Evolutionary conservation across 2,797 vertebrate species (phyloP), one percentile per base, ranked within the genome.

Genomic region (Poeciliopsis infans): DNA sequence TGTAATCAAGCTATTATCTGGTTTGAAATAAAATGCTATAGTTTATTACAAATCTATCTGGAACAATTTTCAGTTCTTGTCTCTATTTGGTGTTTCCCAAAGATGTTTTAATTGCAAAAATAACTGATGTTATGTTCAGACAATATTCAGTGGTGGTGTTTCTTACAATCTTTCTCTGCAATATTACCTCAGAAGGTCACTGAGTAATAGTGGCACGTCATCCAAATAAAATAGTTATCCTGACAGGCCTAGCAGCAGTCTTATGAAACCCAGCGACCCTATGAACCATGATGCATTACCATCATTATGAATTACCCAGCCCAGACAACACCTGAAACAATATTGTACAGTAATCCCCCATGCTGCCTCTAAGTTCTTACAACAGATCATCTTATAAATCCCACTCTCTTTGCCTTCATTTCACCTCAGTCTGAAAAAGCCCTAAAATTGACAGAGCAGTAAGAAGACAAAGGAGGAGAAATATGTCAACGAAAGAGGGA

Each of bases 261-360:
- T 87, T 43, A 89, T 71, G 84, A 92, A 86, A 85, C 78, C 82
- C 83, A 69, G 55, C 79, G 87, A 92, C 89, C 91, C 83, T 25
- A 31, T 79, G 86, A 87, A 91, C 93, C 92, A 88, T 86, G 83
- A 83, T 87, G 87, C 86, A 92, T 85, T 90, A 90, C 87, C 88
- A 90, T 93, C 91, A 91, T 88, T 87, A 87, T 80, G 81, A 81
- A 89, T 89, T 92, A 91, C 80, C 77, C 73, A 75, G 73, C 45
- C 68, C 84, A 89, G 85, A 91, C 85, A 88, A 92, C 89, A 87
- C 76, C 87, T 84, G 79, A 85, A 88, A 91, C 86, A 91, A 88
- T 90, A 91, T 81, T 92, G 87, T 84, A 51, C 82, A 84, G 86
- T 91, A 94, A 94, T 93, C 88, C 86, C 87, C 79, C 81, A 31